These are phyloP conservation scores for Poeciliopsis occidentalis DNA, from an alignment of 2,113 vertebrate genomes.

Conservation along the genomic window DNA sequence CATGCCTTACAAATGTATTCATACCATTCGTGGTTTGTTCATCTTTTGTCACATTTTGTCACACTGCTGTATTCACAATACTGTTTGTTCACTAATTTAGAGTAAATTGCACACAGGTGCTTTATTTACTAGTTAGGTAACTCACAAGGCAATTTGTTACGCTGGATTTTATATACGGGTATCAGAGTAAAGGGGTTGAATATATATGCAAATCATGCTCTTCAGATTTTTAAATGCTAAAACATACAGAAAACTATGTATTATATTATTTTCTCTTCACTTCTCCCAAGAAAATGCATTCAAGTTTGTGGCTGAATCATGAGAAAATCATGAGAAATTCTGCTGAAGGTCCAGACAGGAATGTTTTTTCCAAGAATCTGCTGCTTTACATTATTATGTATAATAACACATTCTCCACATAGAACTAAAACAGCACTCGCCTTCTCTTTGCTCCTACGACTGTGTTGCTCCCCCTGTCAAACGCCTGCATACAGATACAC, in stretches of 20 bases:
- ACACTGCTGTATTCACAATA: too few relatives aligned
- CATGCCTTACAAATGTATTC: too few relatives aligned
- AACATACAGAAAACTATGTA: neutral
- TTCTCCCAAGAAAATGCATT: neutral
- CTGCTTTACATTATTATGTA: slow-evolving; percentile 1
- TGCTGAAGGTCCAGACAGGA: neutral
- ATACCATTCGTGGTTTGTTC: too few relatives aligned
- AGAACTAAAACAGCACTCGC: slow-evolving; percentile 29
- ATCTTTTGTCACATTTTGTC: too few relatives aligned
- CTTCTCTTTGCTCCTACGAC: slow-evolving; percentile 21
- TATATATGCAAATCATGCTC: neutral
- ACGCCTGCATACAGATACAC: slow-evolving; percentile 1
- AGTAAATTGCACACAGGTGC: too few relatives aligned
- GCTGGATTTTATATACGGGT: too few relatives aligned
- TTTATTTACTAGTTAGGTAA: too few relatives aligned
- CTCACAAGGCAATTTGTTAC: too few relatives aligned
- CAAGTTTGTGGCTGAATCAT: neutral
- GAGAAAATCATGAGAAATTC: too few relatives aligned
- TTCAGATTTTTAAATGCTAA: neutral
- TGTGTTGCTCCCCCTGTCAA: slow-evolving; percentile 19
- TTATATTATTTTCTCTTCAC: neutral
- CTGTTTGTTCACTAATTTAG: too few relatives aligned
- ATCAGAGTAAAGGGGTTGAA: too few relatives aligned
- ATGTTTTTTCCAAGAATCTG: neutral
- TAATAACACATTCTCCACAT: slow-evolving; percentile 23